A percentile compares a stretch with the other conserved stretches of the same genome.
phyloP scores from a whole-genome alignment of 2,888 invertebrate species.

The Lasioglossum morio region DNA sequence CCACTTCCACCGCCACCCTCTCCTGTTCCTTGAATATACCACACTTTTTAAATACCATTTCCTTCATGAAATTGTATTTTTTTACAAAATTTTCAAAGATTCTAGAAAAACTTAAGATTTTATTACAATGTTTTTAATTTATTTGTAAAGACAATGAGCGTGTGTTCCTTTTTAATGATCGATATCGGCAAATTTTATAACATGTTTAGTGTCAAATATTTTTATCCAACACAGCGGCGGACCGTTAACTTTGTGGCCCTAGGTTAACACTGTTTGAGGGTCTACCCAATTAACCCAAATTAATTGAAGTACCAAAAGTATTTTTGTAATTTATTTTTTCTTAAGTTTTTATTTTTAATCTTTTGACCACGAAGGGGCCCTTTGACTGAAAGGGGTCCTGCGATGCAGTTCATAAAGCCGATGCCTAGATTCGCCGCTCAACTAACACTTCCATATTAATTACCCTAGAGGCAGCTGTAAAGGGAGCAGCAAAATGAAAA shows the following conservation, averaged over 20 bases:
- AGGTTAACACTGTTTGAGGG: too few species aligned
- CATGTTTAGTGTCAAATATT: background rate
- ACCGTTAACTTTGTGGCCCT: too few species aligned
- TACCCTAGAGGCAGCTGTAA: background rate
- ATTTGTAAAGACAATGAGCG: slow-evolving; percentile 1
- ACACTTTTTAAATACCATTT: slow-evolving; percentile 11
- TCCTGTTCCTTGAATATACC: slow-evolving; percentile 87
- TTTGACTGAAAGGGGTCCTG: too few species aligned
- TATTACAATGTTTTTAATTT: slow-evolving; percentile 20
- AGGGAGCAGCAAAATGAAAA: background rate
- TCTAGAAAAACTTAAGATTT: background rate
- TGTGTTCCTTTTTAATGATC: slow-evolving; percentile 1
- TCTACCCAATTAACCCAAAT: too few species aligned
- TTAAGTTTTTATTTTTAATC: too few species aligned
- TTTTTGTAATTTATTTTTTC: too few species aligned
- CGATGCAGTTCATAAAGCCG: too few species aligned
- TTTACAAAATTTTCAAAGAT: slow-evolving; percentile 4
- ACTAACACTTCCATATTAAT: background rate
- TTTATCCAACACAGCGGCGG: background rate
- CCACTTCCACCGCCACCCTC: slow-evolving; percentile 95
- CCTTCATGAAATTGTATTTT: slow-evolving; percentile 19
- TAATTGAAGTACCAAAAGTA: too few species aligned
- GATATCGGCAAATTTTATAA: background rate
- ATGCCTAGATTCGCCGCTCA: too few species aligned
- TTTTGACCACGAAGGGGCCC: too few species aligned